Evolutionary conservation across 2,113 vertebrate genomes (phyloP).

Genomic region (Philantomba maxwellii): DNA sequence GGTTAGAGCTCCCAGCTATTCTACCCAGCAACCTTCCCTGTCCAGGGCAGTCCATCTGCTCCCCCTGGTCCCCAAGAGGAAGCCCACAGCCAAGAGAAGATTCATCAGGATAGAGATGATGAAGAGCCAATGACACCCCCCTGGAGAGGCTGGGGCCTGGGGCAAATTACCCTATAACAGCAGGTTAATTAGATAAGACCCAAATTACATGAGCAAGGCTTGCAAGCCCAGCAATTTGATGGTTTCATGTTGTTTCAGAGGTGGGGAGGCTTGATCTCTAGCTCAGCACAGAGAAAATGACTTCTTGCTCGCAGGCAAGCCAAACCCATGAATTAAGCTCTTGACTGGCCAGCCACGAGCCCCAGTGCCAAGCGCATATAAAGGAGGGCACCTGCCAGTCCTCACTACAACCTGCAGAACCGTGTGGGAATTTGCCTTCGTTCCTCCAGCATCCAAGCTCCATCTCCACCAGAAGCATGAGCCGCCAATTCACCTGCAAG

Average conservation of each 20-base stretch:
- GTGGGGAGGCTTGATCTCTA: conserved; percentile 55
- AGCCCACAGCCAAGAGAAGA: background rate
- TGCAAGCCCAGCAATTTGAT: conserved; percentile 73
- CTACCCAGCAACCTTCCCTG: background rate
- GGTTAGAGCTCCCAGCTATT: background rate
- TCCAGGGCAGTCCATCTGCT: background rate
- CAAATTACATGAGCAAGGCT: conserved; percentile 70
- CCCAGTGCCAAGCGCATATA: conserved; percentile 55
- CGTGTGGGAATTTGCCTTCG: conserved; percentile 5
- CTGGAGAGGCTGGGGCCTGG: conserved; percentile 17
- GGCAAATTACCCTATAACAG: conserved; percentile 67
- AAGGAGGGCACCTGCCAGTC: conserved; percentile 42
- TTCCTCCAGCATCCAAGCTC: background rate
- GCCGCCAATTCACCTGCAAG: conserved; percentile 66
- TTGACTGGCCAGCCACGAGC: conserved; percentile 25
- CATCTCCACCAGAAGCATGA: conserved; percentile 55
- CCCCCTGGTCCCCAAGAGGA: background rate
- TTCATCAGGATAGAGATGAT: background rate
- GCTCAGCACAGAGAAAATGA: conserved; percentile 72
- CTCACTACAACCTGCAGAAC: background rate
- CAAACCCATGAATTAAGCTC: conserved; percentile 69
- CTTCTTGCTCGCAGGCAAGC: conserved; percentile 74
- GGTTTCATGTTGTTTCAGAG: conserved; percentile 71
- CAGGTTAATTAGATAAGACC: conserved; percentile 71
- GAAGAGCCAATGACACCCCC: conserved; percentile 25